Base-by-base conservation (phyloP, 2,797 vertebrate species). In the Danio choprae region DNA sequence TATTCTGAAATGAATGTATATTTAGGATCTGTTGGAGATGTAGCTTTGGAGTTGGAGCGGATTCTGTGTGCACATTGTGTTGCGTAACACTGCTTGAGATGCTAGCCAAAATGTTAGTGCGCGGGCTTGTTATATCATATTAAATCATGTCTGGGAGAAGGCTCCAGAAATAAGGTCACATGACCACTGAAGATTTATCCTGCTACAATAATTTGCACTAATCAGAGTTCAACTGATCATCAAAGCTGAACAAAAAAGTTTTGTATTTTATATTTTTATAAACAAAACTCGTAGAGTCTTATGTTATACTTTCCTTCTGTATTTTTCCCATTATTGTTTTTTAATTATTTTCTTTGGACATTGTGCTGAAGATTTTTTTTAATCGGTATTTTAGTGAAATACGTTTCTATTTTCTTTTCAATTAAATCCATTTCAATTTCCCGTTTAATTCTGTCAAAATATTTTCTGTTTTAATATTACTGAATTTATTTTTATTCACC, bases 181-280 rank as follows among this genome's bases (percentile, higher is more conserved):
- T 40, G 40, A 43, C 55, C 58, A 69, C 77, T 77, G 38, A 65
- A 74, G 68, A 72, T 79, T 73, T 53, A 75, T 68, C 76, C 53
- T 74, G 46, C 18, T 16, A 44, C 62, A 59, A 51, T 59, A 55
- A 15, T 20, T 22, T 51, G 56, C 68, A 73, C 41, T 69, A 20
- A 36, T 36, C 55, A 77, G 29, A 73, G 22, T 62, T 20, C 69
- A 77, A 83, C 81, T 43, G 29, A 80, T 84, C 74, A 77, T 82
- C 72, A 48, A 18, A 41, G 15, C 22, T 29, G 29, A 29, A 29
- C 29, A 29, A 29, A 29, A 29, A 29, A n/a, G 29, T 29, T 1
- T 59, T 12, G n/a, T 53, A 18, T 53, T 18, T 8, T n/a, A 53
- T 16, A 18, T 8, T 44, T 44, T 44, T 10, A 8, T 29, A 44